phyloP scores from a whole-genome alignment of 2,113 vertebrate genomes.

The Nothobranchius kuhntae region DNA sequence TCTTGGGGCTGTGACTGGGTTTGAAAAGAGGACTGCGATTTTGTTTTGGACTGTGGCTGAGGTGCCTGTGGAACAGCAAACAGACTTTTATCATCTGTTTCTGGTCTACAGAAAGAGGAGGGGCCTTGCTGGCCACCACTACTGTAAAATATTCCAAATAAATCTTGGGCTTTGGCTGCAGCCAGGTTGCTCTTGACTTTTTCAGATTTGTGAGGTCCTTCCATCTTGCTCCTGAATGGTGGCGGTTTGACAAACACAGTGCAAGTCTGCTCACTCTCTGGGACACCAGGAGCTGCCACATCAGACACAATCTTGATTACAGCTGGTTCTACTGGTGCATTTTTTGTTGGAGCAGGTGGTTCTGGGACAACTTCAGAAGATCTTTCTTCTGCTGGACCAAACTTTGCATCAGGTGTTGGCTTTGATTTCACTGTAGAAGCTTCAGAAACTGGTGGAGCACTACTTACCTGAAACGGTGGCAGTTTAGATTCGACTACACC shows the following conservation, averaged over 20 bases:
- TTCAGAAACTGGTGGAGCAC: background rate
- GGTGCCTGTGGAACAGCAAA: background rate
- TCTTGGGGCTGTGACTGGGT: background rate
- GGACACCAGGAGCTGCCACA: constrained; percentile 91
- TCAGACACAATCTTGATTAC: constrained; percentile 82
- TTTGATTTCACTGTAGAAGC: background rate
- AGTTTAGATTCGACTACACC: background rate
- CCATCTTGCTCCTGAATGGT: constrained; percentile 79
- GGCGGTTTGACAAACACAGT: constrained; percentile 86
- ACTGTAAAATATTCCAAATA: constrained; percentile 93
- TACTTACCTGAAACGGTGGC: background rate
- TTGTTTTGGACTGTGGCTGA: background rate
- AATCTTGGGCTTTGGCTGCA: constrained; percentile 91
- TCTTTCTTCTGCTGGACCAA: background rate
- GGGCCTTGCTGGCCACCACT: constrained; percentile 44
- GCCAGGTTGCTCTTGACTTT: constrained; percentile 90
- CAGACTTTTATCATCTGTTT: constrained; percentile 23
- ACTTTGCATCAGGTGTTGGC: background rate
- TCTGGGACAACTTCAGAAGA: background rate
- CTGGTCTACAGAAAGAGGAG: constrained; percentile 62
- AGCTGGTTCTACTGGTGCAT: constrained; percentile 1
- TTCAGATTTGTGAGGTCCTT: constrained; percentile 80
- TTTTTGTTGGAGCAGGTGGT: background rate
- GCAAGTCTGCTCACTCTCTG: constrained; percentile 86
- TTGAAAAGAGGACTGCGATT: background rate